These are phyloP conservation scores for Hippasteria phrygiana DNA, from an alignment of 53 echinoderm and acorn worm species.

Conservation along the genomic window DNA sequence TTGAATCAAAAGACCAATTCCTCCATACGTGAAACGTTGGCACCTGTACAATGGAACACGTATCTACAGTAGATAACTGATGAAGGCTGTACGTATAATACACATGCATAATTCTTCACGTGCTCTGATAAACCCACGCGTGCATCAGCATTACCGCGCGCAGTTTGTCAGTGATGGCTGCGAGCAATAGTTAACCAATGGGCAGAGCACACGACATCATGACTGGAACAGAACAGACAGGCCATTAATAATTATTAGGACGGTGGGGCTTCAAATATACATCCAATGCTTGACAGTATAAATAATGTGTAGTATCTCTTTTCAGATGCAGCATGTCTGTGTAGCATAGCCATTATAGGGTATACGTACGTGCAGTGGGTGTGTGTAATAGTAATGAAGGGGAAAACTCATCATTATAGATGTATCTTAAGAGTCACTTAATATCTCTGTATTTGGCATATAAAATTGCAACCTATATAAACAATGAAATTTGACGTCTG, in stretches of 20 bases:
- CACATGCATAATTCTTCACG: background rate
- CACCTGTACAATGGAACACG: background rate
- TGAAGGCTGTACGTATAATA: background rate
- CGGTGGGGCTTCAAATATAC: background rate
- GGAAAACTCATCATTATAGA: no score
- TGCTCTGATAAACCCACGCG: background rate
- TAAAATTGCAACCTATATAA: no score
- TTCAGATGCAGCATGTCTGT: background rate
- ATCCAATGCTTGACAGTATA: background rate
- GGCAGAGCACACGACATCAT: slow-evolving; percentile 12
- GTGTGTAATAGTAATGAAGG: no score
- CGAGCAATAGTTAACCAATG: slow-evolving; percentile 9
- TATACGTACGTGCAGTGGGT: no score
- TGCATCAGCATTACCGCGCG: background rate
- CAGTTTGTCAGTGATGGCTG: background rate
- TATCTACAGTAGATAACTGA: background rate
- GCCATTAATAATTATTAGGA: background rate
- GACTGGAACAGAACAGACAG: background rate
- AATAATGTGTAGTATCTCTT: background rate
- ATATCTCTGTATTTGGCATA: no score
- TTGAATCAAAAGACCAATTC: background rate
- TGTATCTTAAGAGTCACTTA: no score
- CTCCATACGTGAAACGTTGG: background rate
- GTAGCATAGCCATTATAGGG: no score
- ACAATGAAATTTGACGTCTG: no score